Evolutionary conservation across 2,113 vertebrate species (phyloP).

Genomic region (Dipodomys stephensi): DNA sequence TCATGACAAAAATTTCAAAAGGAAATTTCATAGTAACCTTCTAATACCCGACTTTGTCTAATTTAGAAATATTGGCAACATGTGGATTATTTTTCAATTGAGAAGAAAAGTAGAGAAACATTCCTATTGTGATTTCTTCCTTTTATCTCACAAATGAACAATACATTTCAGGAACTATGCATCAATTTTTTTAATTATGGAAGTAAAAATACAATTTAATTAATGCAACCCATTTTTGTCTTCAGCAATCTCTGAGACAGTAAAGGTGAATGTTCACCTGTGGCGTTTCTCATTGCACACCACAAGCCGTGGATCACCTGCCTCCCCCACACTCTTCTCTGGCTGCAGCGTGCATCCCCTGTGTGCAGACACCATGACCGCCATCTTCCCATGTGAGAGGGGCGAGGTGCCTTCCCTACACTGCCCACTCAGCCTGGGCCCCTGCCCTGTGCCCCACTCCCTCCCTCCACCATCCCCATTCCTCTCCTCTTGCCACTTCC

Average conservation of each 20-base stretch:
- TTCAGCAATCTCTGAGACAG: background rate
- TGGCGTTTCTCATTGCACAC: background rate
- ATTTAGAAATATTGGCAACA: slow-evolving; percentile 19
- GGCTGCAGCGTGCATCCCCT: no score
- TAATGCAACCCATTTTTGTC: background rate
- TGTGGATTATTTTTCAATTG: background rate
- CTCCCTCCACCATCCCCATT: no score
- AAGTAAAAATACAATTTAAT: background rate
- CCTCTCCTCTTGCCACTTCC: no score
- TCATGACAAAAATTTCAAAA: background rate
- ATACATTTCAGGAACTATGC: background rate
- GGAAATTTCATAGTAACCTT: slow-evolving; percentile 7
- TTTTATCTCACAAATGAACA: background rate
- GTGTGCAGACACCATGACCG: no score
- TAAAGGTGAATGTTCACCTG: background rate
- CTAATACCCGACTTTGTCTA: background rate
- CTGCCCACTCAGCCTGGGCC: no score
- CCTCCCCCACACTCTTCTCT: no score
- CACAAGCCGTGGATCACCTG: background rate
- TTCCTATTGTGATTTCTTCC: background rate
- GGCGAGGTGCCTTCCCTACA: no score
- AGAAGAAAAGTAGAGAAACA: slow-evolving; percentile 9
- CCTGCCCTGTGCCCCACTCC: no score
- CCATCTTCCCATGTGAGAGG: no score
- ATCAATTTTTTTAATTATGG: background rate